Base-by-base conservation (phyloP, 1,140 invertebrate genomes). In the Rhysida immarginata region DNA sequence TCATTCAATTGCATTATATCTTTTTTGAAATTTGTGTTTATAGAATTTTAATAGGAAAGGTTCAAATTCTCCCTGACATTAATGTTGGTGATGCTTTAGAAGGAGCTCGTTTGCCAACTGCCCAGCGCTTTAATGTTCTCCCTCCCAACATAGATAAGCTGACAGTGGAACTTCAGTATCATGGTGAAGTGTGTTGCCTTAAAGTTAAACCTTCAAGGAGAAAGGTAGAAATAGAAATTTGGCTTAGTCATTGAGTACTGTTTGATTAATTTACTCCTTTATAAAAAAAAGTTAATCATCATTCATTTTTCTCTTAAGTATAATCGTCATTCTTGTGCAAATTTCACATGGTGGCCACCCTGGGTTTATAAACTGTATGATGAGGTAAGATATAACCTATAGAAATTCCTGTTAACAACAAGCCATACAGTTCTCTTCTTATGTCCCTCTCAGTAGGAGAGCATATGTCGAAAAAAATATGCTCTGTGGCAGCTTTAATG, bases 351-450 rank as follows among this genome's bases (percentile, higher is more conserved):
- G 53, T 76, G 73, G 72, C 76, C 76, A 23, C 66, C 66, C 2
- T 77, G 74, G 79, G 78, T 86, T 5, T 82, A 83, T 68, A 77
- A 78, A 57, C 77, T 81, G 60, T 84, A 83, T 65, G 78, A 85
- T 69, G 70, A 74, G 11, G 68, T 73, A 46, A 46, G 29, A 35
- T n/a, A n/a, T n/a, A n/a, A n/a, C n/a, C n/a, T n/a, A n/a, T n/a
- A n/a, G n/a, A n/a, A n/a, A n/a, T n/a, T n/a, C n/a, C n/a, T n/a
- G n/a, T n/a, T n/a, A n/a, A n/a, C n/a, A n/a, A n/a, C n/a, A n/a
- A n/a, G n/a, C n/a, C n/a, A n/a, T n/a, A n/a, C n/a, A n/a, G n/a
- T n/a, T n/a, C n/a, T n/a, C n/a, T n/a, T n/a, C n/a, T n/a, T n/a
- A n/a, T n/a, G n/a, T n/a, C n/a, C n/a, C n/a, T n/a, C n/a, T n/a